Percentiles rank a stretch among this genome's conserved stretches.
phyloP scores from a whole-genome alignment of 2,888 invertebrate species.

The Trichogramma evanescens region DNA sequence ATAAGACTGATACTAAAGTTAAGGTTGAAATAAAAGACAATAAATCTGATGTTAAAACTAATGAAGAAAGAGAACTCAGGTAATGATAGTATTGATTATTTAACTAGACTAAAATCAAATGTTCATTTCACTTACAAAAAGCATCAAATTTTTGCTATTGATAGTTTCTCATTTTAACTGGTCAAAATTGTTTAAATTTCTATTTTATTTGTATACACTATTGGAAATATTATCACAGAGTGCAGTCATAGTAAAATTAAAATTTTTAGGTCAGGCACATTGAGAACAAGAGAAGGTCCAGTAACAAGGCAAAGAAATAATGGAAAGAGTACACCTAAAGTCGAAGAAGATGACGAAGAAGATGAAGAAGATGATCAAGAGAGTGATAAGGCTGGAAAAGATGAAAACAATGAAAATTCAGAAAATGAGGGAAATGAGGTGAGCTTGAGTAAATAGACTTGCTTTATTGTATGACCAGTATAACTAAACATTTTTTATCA shows the following conservation, averaged over 20 bases:
- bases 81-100: constrained; percentile 14
- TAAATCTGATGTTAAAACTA: constrained; percentile 29
- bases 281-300: constrained; percentile 40
- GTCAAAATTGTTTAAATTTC: background rate
- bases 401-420: constrained; percentile 42
- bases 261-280: constrained; percentile 38
- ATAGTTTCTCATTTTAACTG: background rate
- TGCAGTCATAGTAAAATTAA: constrained; percentile 24
- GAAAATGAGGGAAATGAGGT: constrained; percentile 37
- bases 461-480: background rate
- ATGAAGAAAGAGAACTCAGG: constrained; percentile 39
- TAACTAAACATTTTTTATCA: constrained; percentile 1
- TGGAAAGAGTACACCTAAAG: constrained; percentile 35
- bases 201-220: constrained; percentile 2
- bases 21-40: constrained; percentile 27
- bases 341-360: constrained; percentile 36
- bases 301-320: constrained; percentile 40
- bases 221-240: background rate
- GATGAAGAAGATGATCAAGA: constrained; percentile 37
- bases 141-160: too few relatives aligned
- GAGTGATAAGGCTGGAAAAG: constrained; percentile 41
- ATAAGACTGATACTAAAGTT: constrained; percentile 34
- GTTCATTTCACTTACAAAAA: too few relatives aligned
- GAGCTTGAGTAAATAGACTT: background rate
- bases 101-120: too few relatives aligned